Evolutionary conservation across 2,888 invertebrate species (phyloP), one percentile per base, ranked within the genome.

Genomic region (Latrodectus hesperus): DNA sequence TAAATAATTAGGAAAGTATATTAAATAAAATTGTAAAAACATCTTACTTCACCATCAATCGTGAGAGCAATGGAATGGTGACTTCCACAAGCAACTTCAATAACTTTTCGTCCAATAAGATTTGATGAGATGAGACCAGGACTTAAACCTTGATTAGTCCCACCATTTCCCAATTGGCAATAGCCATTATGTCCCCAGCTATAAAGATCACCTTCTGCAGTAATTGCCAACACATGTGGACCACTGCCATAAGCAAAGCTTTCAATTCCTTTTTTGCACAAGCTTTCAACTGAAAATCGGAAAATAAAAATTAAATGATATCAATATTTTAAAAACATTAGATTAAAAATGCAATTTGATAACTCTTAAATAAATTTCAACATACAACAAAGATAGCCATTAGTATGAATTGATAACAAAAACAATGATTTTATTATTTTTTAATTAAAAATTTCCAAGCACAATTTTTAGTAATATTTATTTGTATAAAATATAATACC

Each of bases 101-200:
- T 91, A 1, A 94, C 93, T 74, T 93, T 91, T 90, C 93, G 93
- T 1, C 93, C 93, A 12, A 91, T 91, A 12, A 94, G 90, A 91
- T 92, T 92, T 9, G 92, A 92, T 17, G 92, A 92, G 64, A 94
- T 92, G 55, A 92, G 91, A 1, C 92, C 91, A 0, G 94, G 94
- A 16, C 91, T 91, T 0, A 93, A 91, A 11, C 93, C 93, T 90
- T 94, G 94, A 90, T 93, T 93, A 2, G 94, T 93, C 1, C 93
- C 93, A 52, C 94, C 94, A 90, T 94, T 94, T 71, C 94, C 94
- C 11, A 94, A 91, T 91, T 94, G 94, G 90, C 94, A 93, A 89
- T 93, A 94, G 6, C 93, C 94, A 91, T 94, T 94, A 91, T 94
- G 94, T 9, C 94, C 94, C 94, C 94, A 94, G 70, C 93, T 93